These are phyloP conservation scores for Xenopus tropicalis DNA, from an alignment of 2,113 vertebrate genomes.

Conservation along the genomic window DNA sequence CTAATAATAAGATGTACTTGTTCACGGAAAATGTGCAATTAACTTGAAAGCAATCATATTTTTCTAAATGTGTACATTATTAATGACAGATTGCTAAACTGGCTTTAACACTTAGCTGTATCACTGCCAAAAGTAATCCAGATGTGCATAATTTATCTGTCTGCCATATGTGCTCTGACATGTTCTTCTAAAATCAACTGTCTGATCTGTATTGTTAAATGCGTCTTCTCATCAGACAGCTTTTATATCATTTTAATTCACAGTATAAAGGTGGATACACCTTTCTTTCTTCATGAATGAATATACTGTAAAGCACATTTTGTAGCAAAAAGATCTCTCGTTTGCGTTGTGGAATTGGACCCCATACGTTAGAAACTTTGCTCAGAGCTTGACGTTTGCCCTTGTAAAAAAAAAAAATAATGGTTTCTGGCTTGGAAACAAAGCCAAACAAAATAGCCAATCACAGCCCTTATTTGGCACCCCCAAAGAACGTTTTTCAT, in stretches of 20 bases:
- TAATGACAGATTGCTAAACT: conserved; percentile 78
- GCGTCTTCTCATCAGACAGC: conserved; percentile 63
- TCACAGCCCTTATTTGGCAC: too few relatives aligned
- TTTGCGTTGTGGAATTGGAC: too few relatives aligned
- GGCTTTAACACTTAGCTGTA: conserved; percentile 69
- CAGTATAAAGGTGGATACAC: conserved; percentile 55
- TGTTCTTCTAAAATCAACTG: conserved; percentile 75
- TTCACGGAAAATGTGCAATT: conserved; percentile 1
- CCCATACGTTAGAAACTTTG: too few relatives aligned
- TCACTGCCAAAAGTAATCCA: conserved; percentile 79
- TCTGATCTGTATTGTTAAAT: conserved; percentile 74
- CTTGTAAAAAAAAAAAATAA: too few relatives aligned
- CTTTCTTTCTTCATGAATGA: not conserved
- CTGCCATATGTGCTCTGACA: conserved; percentile 75
- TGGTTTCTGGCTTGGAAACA: too few relatives aligned
- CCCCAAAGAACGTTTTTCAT: too few relatives aligned
- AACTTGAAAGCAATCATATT: conserved; percentile 47
- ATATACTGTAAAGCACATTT: not conserved
- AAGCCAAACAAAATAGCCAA: too few relatives aligned
- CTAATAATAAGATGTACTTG: not conserved
- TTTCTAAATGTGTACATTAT: conserved; percentile 74
- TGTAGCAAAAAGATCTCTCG: too few relatives aligned
- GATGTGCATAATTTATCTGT: conserved; percentile 78
- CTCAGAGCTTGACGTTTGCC: too few relatives aligned
- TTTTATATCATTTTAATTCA: conserved; percentile 57